Conservation (phyloP, 35 echinoderm and acorn worm genomes). For the Apostichopus japonicus region DNA sequence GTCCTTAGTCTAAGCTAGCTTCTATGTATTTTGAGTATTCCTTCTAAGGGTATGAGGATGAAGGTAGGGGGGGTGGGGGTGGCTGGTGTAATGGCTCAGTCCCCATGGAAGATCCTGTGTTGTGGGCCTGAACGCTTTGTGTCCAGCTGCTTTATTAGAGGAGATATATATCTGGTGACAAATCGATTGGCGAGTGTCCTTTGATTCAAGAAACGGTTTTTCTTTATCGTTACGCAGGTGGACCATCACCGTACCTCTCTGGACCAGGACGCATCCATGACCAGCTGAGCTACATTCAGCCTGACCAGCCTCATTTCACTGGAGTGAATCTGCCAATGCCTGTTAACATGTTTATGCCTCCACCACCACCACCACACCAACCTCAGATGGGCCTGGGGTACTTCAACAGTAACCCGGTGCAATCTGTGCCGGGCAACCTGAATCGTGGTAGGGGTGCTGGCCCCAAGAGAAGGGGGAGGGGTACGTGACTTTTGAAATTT, state of each 20-base stretch:
- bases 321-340: conserved; percentile 85
- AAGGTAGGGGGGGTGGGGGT: no score
- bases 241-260: conserved; percentile 48
- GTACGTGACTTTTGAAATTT: background rate
- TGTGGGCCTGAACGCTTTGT: no score
- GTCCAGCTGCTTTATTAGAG: no score
- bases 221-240: background rate
- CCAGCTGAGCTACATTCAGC: conserved; percentile 93
- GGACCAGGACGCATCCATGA: conserved; percentile 82
- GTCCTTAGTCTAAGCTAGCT: no score
- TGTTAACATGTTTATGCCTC: conserved; percentile 98
- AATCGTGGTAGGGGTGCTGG: conserved; percentile 56
- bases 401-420: conserved; percentile 83
- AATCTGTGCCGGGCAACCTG: conserved; percentile 7
- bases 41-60: no score
- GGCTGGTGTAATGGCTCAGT: no score
- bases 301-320: conserved; percentile 76
- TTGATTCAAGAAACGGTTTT: no score
- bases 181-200: no score
- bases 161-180: no score
- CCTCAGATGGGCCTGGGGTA: conserved; percentile 56
- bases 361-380: conserved; percentile 69
- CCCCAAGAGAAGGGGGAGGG: conserved; percentile 40
- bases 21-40: no score
- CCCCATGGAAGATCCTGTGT: no score